Percentiles rank a stretch among this genome's conserved stretches.
Conservation (phyloP, 2,113 vertebrate species). For the Cromileptes altivelis region DNA sequence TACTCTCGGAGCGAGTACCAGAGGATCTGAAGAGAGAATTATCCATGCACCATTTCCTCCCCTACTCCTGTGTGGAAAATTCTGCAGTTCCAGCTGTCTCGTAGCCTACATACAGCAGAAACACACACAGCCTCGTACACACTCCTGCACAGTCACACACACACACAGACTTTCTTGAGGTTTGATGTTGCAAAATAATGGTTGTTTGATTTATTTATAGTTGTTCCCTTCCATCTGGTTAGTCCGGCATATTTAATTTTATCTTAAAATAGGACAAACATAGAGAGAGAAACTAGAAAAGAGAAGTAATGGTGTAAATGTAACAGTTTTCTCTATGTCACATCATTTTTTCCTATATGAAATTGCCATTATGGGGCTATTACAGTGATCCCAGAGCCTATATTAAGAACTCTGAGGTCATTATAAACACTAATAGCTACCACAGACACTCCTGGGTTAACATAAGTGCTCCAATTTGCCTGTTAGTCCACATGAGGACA, state of each 20-base stretch:
- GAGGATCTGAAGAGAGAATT: conserved; percentile 80
- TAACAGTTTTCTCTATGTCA: background rate
- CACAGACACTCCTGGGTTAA: conserved; percentile 26
- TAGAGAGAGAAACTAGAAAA: background rate
- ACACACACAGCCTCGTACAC: conserved; percentile 27
- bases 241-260: conserved; percentile 17
- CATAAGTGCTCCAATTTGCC: conserved; percentile 42
- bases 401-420: conserved; percentile 36
- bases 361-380: conserved; percentile 27
- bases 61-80: conserved; percentile 70
- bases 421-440: conserved; percentile 41
- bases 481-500: conserved; percentile 54
- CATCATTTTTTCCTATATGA: conserved; percentile 23
- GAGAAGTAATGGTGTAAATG: background rate
- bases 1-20: conserved; percentile 71
- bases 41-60: conserved; percentile 84
- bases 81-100: conserved; percentile 72
- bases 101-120: conserved; percentile 71
- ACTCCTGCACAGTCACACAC: conserved; percentile 6
- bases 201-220: conserved; percentile 70
- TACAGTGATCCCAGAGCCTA: conserved; percentile 29
- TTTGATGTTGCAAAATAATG: conserved; percentile 60
- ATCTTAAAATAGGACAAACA: conserved; percentile 29
- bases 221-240: conserved; percentile 24
- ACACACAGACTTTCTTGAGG: conserved; percentile 32